phyloP scores from a whole-genome alignment of 1,140 invertebrate species.

The Sycophaga agraensis region DNA sequence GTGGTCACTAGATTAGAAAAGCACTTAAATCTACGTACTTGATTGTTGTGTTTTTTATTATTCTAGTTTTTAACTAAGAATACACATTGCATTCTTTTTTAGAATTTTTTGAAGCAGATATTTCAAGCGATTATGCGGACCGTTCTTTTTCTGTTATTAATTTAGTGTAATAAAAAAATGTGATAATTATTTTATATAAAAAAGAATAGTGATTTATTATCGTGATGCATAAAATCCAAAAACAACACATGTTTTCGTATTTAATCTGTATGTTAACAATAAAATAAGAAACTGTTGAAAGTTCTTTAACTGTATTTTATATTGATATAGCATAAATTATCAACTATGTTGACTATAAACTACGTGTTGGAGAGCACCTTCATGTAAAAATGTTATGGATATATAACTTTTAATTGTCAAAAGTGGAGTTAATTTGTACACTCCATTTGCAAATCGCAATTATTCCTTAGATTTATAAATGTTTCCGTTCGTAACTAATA shows the following conservation, averaged over 20 bases:
- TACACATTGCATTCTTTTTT: slow-evolving; percentile 27
- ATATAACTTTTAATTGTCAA: too few relatives aligned
- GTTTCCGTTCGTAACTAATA: too few relatives aligned
- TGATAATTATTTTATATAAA: slow-evolving; percentile 31
- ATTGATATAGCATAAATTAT: not conserved
- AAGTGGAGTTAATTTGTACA: too few relatives aligned
- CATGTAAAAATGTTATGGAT: too few relatives aligned
- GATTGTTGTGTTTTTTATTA: slow-evolving; percentile 17
- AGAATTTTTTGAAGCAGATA: slow-evolving; percentile 18
- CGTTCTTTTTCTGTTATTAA: slow-evolving; percentile 18
- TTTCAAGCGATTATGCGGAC: slow-evolving; percentile 4
- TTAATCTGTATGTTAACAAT: slow-evolving; percentile 20
- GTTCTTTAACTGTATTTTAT: not conserved
- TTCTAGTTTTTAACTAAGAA: slow-evolving; percentile 16
- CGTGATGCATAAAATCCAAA: slow-evolving; percentile 30
- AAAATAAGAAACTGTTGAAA: slow-evolving; percentile 24
- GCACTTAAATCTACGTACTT: slow-evolving; percentile 6
- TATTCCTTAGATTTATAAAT: too few relatives aligned
- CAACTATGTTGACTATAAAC: too few relatives aligned
- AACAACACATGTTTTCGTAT: slow-evolving; percentile 15
- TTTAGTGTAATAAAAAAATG: slow-evolving; percentile 25
- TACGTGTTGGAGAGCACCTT: too few relatives aligned
- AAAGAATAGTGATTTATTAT: slow-evolving; percentile 24
- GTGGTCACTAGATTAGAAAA: slow-evolving; percentile 15
- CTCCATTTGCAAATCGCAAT: too few relatives aligned